phyloP scores from a whole-genome alignment of 1,140 invertebrate species.

The Drosophila micromelanica region DNA sequence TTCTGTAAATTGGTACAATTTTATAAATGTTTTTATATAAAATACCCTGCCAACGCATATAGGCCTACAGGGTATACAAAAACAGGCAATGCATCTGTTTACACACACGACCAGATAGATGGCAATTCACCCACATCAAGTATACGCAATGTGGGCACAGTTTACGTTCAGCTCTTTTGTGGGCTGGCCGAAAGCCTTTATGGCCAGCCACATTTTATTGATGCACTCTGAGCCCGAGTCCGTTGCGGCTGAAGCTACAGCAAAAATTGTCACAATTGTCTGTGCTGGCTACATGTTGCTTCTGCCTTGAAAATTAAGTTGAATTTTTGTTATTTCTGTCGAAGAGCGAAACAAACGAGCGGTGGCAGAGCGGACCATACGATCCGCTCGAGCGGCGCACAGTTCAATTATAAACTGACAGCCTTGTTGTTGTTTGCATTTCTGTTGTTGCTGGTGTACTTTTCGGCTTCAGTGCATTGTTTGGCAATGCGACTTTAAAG shows the following conservation, averaged over 20 bases:
- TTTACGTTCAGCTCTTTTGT: conserved; percentile 38
- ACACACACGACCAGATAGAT: neutral
- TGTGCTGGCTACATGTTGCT: conserved; percentile 14
- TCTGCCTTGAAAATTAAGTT: conserved; percentile 65
- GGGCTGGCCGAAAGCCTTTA: conserved; percentile 45
- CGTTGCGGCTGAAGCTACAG: conserved; percentile 19
- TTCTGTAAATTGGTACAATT: no score
- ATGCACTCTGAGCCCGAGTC: conserved; percentile 41
- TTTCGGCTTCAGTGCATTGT: conserved; percentile 30
- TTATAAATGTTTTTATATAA: no score
- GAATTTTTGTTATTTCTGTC: conserved; percentile 70
- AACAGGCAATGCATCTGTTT: neutral
- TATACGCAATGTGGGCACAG: conserved; percentile 58
- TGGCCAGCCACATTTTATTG: conserved; percentile 69
- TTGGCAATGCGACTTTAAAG: conserved; percentile 62
- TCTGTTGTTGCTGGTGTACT: conserved; percentile 9
- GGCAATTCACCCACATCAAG: conserved; percentile 48
- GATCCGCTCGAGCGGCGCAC: conserved; percentile 66
- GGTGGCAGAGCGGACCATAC: conserved; percentile 34
- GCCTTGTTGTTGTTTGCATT: conserved; percentile 45
- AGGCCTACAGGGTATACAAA: conserved; percentile 8
- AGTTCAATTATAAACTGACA: conserved; percentile 78
- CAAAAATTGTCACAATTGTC: conserved; percentile 62
- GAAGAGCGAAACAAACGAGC: neutral
- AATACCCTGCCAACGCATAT: no score